Evolutionary conservation across 2,113 vertebrate genomes (phyloP).

Genomic region (Ardeotis arabs): DNA sequence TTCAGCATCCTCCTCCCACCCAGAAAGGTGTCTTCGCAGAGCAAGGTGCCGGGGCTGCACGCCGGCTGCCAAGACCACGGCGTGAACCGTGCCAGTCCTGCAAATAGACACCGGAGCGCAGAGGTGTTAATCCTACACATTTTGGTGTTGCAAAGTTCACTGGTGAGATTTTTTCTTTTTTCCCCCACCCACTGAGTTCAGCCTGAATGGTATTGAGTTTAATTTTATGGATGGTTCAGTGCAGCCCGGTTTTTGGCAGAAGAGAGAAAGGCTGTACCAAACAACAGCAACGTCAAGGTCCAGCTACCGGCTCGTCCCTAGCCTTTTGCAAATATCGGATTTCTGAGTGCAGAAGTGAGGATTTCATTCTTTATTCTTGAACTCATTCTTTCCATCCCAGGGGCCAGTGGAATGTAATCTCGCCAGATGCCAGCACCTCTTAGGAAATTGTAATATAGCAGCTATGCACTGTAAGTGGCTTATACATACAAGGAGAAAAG

Average conservation of each 20-base stretch:
- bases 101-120: not conserved
- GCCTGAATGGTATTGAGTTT: not conserved
- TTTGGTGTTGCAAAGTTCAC: not conserved
- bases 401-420: slow-evolving; percentile 71
- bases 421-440: slow-evolving; percentile 72
- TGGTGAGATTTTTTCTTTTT: not conserved
- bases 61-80: slow-evolving; percentile 12
- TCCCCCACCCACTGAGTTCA: not conserved
- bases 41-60: slow-evolving; percentile 10
- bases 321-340: slow-evolving; percentile 17
- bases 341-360: slow-evolving; percentile 57
- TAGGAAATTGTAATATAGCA: slow-evolving; percentile 67
- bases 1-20: slow-evolving; percentile 47
- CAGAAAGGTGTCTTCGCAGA: slow-evolving; percentile 56
- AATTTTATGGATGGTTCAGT: not conserved
- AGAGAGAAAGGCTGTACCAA: not conserved
- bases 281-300: accelerated
- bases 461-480: slow-evolving; percentile 55
- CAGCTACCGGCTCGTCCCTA: not conserved
- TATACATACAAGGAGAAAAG: slow-evolving; percentile 58
- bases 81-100: slow-evolving; percentile 12
- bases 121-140: slow-evolving; percentile 3
- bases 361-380: slow-evolving; percentile 70
- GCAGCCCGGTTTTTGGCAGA: not conserved
- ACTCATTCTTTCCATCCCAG: slow-evolving; percentile 72